These are phyloP conservation scores for Asarcornis scutulata DNA, from an alignment of 2,113 vertebrate genomes.

Conservation along the genomic window DNA sequence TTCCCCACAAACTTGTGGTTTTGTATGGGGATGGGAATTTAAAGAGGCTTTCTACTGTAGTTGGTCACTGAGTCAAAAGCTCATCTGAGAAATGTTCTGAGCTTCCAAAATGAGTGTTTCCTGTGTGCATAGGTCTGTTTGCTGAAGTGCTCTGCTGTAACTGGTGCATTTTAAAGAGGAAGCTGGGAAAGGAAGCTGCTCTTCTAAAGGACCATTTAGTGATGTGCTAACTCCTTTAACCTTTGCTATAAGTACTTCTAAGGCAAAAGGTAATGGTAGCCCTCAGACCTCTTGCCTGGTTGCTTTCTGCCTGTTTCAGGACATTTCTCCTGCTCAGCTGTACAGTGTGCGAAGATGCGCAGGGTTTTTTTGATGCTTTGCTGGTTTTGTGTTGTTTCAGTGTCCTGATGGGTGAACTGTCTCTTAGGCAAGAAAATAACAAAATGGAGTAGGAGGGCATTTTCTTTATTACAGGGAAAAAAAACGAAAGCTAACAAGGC, in stretches of 20 bases:
- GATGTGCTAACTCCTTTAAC: fast-evolving
- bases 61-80: neutral
- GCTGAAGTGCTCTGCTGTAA: neutral
- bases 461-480: neutral
- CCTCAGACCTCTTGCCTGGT: neutral
- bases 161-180: neutral
- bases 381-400: neutral
- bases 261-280: neutral
- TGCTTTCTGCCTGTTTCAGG: neutral
- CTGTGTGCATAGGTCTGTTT: fast-evolving
- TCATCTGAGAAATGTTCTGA: neutral
- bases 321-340: neutral
- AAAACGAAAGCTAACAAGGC: neutral
- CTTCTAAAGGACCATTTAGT: neutral
- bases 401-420: neutral
- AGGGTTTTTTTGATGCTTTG: neutral
- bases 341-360: no score
- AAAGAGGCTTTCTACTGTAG: neutral
- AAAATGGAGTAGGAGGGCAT: neutral
- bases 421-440: neutral
- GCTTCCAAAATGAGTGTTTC: neutral
- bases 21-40: neutral
- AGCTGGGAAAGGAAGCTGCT: neutral
- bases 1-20: neutral
- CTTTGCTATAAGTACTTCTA: neutral